A percentile compares a stretch with the other conserved stretches of the same genome.
Evolutionary conservation across 2,888 invertebrate genomes (phyloP).

Genomic region (Anaspis maculata): DNA sequence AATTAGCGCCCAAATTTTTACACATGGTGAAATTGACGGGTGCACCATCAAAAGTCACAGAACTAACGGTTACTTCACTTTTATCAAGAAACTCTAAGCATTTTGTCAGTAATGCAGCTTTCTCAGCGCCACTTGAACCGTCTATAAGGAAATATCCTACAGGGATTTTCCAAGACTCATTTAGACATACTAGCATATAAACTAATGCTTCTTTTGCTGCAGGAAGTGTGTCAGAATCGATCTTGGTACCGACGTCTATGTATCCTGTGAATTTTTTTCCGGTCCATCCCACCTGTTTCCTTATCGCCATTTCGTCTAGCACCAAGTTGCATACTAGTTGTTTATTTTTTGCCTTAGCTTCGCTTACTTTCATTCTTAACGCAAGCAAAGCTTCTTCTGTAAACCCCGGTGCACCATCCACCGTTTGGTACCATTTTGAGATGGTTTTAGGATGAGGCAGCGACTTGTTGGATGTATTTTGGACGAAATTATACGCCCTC

Average conservation of each 20-base stretch:
- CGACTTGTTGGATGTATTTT: conserved; percentile 2
- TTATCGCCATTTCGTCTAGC: conserved; percentile 1
- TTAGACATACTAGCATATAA: conserved; percentile 17
- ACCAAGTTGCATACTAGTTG: not conserved
- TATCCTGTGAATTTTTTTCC: not conserved
- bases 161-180: conserved; percentile 16
- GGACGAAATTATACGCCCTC: conserved; percentile 6
- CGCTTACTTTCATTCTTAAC: no score
- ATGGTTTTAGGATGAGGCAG: conserved; percentile 19
- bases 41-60: conserved; percentile 13
- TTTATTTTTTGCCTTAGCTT: conserved; percentile 5
- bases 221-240: not conserved
- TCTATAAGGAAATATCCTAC: conserved; percentile 20
- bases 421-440: conserved; percentile 14
- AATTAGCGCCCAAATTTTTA: conserved; percentile 1
- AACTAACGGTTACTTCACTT: conserved; percentile 4
- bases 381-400: conserved; percentile 11
- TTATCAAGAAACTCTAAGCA: conserved; percentile 5
- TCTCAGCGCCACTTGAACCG: conserved; percentile 10
- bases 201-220: conserved; percentile 13
- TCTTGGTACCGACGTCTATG: not conserved
- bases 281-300: not conserved
- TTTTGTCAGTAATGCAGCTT: conserved; percentile 11
- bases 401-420: conserved; percentile 18
- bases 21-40: conserved; percentile 6